Conservation (phyloP, 2,113 vertebrate genomes). For the Seriola quinqueradiata region DNA sequence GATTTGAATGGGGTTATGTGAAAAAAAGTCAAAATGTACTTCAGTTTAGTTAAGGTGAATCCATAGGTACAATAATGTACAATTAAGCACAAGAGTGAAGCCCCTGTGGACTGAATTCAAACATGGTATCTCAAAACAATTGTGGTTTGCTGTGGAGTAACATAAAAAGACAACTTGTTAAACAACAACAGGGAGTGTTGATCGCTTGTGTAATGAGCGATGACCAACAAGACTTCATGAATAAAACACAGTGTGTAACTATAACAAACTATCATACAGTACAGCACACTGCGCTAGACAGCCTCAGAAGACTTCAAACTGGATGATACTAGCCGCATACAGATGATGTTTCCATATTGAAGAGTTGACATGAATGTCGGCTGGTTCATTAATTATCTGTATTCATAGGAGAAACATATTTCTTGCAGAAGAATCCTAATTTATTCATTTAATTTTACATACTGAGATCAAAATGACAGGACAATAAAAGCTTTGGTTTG, state of each 20-base stretch:
- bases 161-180: constrained; percentile 42
- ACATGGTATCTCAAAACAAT: not conserved
- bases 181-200: constrained; percentile 38
- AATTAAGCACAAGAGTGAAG: not conserved
- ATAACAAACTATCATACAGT: constrained; percentile 38
- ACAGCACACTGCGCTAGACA: constrained; percentile 13
- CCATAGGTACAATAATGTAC: not conserved
- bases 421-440: constrained; percentile 26
- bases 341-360: constrained; percentile 55
- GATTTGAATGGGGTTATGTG: too few species aligned
- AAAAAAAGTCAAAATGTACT: not conserved
- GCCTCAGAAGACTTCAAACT: constrained; percentile 42
- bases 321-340: constrained; percentile 25
- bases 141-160: not conserved
- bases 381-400: constrained; percentile 42
- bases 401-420: constrained; percentile 19
- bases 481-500: constrained; percentile 28
- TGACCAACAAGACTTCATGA: constrained; percentile 61
- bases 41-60: not conserved
- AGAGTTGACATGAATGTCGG: constrained; percentile 46
- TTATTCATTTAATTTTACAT: constrained; percentile 46
- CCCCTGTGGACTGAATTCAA: not conserved
- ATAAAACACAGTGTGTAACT: constrained; percentile 55
- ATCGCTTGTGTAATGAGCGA: constrained; percentile 58
- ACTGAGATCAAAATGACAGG: constrained; percentile 30